Base-by-base conservation (phyloP, 2,797 vertebrate genomes). In the Anguilla anguilla region DNA sequence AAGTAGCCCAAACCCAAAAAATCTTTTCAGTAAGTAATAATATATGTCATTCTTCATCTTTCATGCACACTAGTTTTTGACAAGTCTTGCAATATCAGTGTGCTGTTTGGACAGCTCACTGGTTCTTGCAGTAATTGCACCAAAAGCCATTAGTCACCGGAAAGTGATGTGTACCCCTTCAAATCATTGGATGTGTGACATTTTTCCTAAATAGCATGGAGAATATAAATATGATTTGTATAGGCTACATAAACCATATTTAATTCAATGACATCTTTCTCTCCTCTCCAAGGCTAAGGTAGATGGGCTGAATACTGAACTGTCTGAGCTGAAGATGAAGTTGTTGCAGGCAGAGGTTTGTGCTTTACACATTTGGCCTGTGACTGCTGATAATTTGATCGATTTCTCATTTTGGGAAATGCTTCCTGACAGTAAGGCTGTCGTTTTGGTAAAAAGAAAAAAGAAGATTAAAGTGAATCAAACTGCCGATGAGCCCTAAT, bases 261-360 rank as follows among this genome's bases (percentile, higher is more conserved):
- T 83, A 28, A 0, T 11, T 3, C 55, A 25, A 59, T 64, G 0
- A 1, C 3, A 19, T 39, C 39, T 3, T 31, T 39, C 10, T 6
- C 28, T 88, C 0, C 15, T 19, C 25, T 74, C 85, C 85, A 87
- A 94, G 96, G 39, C 88, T 25, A 90, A 92, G 28, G 53, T 95
- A 0, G 88, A 91, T 7, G 11, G 15, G 0, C 79, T 96, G 55
- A 93, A 93, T 89, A 77, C 10, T 0, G 84, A 94, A 61, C 67
- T 95, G 0, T 85, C 89, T 0, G 79, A 86, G 28, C 87, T 95
- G 35, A 93, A 91, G 61, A 90, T 88, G 55, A 86, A 91, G 77
- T 87, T 92, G 28, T 39, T 55, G 0, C 53, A 89, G 28, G 67
- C 90, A 31, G 72, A 92, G 94, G 95, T 94, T 77, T 88, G 89